These are phyloP conservation scores for Trachelipus rathkii DNA, from an alignment of 1,140 invertebrate species.

Conservation along the genomic window DNA sequence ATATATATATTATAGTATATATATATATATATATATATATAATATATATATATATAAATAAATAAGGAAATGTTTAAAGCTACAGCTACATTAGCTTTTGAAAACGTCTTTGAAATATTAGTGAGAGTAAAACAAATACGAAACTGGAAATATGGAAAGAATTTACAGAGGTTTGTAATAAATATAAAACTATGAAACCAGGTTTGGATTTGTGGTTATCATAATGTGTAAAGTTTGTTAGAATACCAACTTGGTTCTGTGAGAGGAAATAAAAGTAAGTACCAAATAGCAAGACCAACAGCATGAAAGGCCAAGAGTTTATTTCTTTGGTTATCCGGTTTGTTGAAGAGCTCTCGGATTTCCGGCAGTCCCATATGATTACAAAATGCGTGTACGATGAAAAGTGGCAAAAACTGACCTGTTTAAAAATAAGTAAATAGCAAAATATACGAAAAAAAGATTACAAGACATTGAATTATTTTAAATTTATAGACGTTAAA, in stretches of 20 bases:
- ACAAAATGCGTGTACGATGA: constrained; percentile 86
- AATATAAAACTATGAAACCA: background rate
- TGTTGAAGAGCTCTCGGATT: constrained; percentile 68
- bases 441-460: too few relatives aligned
- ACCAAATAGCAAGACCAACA: constrained; percentile 72
- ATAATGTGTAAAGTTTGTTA: background rate
- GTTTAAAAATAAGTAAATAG: constrained; percentile 7
- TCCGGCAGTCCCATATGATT: constrained; percentile 95
- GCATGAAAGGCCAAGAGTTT: constrained; percentile 65
- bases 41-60: too few relatives aligned
- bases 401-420: constrained; percentile 84
- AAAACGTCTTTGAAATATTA: too few relatives aligned
- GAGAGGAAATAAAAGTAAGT: constrained; percentile 67
- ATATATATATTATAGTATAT: too few relatives aligned
- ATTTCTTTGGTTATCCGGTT: constrained; percentile 60
- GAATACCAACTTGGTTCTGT: constrained; percentile 61
- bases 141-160: too few relatives aligned
- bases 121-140: too few relatives aligned
- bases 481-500: too few relatives aligned
- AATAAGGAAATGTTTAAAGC: too few relatives aligned
- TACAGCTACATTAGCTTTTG: too few relatives aligned
- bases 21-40: too few relatives aligned
- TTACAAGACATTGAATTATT: too few relatives aligned
- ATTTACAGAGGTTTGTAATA: too few relatives aligned
- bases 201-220: background rate